Conservation (phyloP, 2,888 invertebrate species). For the Lucinisca nassula region DNA sequence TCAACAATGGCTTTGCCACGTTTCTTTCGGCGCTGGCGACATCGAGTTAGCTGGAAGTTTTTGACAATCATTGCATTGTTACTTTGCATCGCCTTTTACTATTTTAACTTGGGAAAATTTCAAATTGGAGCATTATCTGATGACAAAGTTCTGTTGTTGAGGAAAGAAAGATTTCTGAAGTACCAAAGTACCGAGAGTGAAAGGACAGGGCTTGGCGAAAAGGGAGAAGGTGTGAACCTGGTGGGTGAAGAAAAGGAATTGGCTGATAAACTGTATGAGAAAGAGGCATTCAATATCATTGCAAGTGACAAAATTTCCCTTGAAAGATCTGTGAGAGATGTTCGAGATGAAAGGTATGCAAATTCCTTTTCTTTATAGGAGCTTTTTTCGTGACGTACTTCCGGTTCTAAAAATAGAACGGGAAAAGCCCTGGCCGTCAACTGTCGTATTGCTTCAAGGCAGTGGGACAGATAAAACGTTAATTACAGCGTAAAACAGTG, state of each 20-base stretch:
- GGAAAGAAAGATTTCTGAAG: conserved; percentile 71
- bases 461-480: too few relatives aligned
- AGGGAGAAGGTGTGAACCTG: conserved; percentile 81
- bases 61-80: conserved; percentile 63
- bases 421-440: too few relatives aligned
- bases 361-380: too few relatives aligned
- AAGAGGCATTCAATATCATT: conserved; percentile 95
- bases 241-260: conserved; percentile 89
- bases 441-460: too few relatives aligned
- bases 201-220: conserved; percentile 86
- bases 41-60: conserved; percentile 72
- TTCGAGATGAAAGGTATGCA: conserved; percentile 89
- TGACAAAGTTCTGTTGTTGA: conserved; percentile 51
- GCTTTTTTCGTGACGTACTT: too few relatives aligned
- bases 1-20: conserved; percentile 72
- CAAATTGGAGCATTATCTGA: conserved; percentile 22
- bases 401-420: too few relatives aligned
- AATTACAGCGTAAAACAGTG: too few relatives aligned
- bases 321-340: conserved; percentile 93
- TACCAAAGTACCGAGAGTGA: conserved; percentile 73
- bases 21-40: conserved; percentile 67
- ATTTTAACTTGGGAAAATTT: conserved; percentile 27
- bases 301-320: conserved; percentile 96
- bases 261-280: conserved; percentile 92
- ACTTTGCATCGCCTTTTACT: conserved; percentile 50